Evolutionary conservation across 2,888 invertebrate species (phyloP).

Genomic region (Campoplex nolae): DNA sequence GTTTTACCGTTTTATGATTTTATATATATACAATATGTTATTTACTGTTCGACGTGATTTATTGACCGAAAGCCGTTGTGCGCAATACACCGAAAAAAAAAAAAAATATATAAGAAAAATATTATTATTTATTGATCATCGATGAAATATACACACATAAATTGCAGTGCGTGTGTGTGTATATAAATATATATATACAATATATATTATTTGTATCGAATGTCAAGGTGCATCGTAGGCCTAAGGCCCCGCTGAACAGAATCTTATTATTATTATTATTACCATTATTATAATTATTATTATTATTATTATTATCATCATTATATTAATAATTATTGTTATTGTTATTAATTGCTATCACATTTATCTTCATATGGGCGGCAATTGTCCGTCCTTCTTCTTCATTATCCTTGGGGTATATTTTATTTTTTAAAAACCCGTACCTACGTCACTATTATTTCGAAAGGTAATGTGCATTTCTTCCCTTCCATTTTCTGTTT

Average conservation of each 20-base stretch:
- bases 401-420: neutral
- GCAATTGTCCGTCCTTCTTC: neutral
- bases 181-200: slow-evolving; percentile 13
- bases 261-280: slow-evolving; percentile 60
- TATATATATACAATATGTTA: slow-evolving; percentile 67
- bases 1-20: slow-evolving; percentile 84
- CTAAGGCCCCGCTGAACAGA: slow-evolving; percentile 55
- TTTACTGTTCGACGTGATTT: slow-evolving; percentile 68
- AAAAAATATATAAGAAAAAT: slow-evolving; percentile 30
- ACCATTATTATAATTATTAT: slow-evolving; percentile 63
- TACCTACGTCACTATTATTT: slow-evolving; percentile 8
- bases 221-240: slow-evolving; percentile 60
- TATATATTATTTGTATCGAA: slow-evolving; percentile 22
- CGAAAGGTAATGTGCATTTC: slow-evolving; percentile 2
- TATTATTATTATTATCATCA: neutral
- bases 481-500: neutral
- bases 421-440: neutral
- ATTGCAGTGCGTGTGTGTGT: slow-evolving; percentile 18
- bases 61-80: slow-evolving; percentile 51
- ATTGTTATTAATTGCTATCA: slow-evolving; percentile 40
- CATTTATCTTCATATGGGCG: slow-evolving; percentile 9
- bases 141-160: slow-evolving; percentile 38
- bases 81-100: slow-evolving; percentile 50
- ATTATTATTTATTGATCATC: slow-evolving; percentile 69
- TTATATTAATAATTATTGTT: slow-evolving; percentile 40